Conservation (phyloP, 2,113 vertebrate genomes). For the Sterrhoptilus dennistouni region DNA sequence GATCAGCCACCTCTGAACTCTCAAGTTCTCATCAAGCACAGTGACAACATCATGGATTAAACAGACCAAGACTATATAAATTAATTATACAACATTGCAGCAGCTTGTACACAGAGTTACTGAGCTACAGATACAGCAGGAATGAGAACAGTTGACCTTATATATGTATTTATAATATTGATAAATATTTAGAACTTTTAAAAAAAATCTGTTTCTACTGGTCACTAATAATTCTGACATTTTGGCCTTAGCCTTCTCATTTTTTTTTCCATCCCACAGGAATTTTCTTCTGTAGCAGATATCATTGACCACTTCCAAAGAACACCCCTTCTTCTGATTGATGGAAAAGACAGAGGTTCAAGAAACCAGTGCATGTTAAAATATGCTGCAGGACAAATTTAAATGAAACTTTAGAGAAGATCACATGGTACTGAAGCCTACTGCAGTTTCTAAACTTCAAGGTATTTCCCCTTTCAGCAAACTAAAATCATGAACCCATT, state of each 20-base stretch:
- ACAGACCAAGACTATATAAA: neutral
- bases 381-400: constrained; percentile 75
- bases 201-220: neutral
- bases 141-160: neutral
- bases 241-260: neutral
- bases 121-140: neutral
- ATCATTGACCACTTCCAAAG: constrained; percentile 88
- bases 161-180: neutral
- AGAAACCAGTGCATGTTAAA: constrained; percentile 89
- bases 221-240: neutral
- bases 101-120: neutral
- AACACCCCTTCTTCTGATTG: constrained; percentile 89
- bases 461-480: neutral
- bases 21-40: neutral
- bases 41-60: neutral
- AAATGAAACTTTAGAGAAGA: constrained; percentile 25
- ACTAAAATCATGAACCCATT: constrained; percentile 1
- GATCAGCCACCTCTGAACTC: neutral
- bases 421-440: neutral
- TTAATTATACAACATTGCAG: neutral
- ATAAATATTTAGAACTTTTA: neutral
- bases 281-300: constrained; percentile 82
- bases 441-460: neutral
- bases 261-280: constrained; percentile 65
- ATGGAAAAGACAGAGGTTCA: constrained; percentile 87